Base-by-base conservation (phyloP, 2,888 invertebrate species). In the Chrysodeixis includens region DNA sequence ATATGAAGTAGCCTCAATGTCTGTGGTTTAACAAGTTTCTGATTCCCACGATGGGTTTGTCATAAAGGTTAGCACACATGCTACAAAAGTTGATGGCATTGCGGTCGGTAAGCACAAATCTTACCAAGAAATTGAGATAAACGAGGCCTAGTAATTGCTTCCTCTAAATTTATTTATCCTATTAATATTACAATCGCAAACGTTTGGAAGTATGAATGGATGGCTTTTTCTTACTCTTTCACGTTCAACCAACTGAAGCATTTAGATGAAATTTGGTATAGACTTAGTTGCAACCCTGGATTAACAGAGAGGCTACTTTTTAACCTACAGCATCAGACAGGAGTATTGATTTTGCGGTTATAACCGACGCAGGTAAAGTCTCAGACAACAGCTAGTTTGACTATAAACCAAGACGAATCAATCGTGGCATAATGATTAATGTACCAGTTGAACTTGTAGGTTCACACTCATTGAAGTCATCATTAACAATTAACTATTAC, bases 81-180 rank as follows among this genome's bases (percentile, higher is more conserved):
- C 10, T 30, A 75, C 71, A 73, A 62, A 75, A 61, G 64, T 51
- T 62, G 72, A 71, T 40, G 66, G 53, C 69, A 78, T 79, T 80
- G 81, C 73, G 79, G 79, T 79, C 73, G 46, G 20, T 49, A 20
- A 49, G 53, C 30, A 67, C 73, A 57, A 67, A 71, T 60, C 70
- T 80, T 80, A 79, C 81, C 62, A 69, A 79, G 79, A 79, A 79
- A 74, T 67, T 60, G 14, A 67, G 67, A 57, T 53, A 69, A 67
- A 66, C 71, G 56, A 58, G 52, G 62, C 57, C 16, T 65, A 62
- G 71, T 70, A 80, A 73, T 69, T 75, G 57, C 62, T 78, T 79
- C 78, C 62, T 66, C 56, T 57, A 55, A 20, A 49, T 6, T 44
- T 44, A n/a, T 10, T 49, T 49, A 18, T 49, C n/a, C n/a, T n/a